phyloP scores from a whole-genome alignment of 1,140 invertebrate species.

The Colletes gigas region DNA sequence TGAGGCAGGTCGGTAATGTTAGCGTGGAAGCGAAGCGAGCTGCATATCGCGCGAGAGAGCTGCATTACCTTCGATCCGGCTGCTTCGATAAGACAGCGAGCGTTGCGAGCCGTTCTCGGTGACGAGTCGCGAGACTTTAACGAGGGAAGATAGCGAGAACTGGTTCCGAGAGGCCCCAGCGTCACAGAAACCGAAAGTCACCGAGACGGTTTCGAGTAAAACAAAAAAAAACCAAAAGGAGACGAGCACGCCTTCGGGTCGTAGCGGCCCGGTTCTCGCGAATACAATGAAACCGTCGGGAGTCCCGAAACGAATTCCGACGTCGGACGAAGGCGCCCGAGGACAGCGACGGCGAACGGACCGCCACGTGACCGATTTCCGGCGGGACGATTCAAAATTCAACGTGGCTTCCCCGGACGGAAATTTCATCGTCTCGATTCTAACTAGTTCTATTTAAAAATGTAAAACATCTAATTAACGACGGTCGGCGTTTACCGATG shows the following conservation, averaged over 20 bases:
- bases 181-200: conserved; percentile 55
- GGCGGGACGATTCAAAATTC: no score
- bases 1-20: conserved; percentile 74
- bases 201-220: background rate
- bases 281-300: no score
- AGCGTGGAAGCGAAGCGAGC: conserved; percentile 32
- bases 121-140: conserved; percentile 26
- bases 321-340: no score
- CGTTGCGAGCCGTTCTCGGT: background rate
- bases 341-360: no score
- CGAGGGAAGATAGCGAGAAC: conserved; percentile 48
- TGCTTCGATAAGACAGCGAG: conserved; percentile 59
- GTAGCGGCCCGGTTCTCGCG: no score
- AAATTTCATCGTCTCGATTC: no score
- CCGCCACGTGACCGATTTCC: no score
- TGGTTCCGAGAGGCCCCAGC: conserved; percentile 43
- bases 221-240: background rate
- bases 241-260: background rate
- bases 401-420: no score
- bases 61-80: conserved; percentile 69
- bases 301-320: no score
- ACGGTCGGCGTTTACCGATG: no score
- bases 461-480: no score
- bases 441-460: no score
- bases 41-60: conserved; percentile 59